Base-by-base conservation (phyloP, 2,888 invertebrate genomes). In the Dastarcus helophoroides region DNA sequence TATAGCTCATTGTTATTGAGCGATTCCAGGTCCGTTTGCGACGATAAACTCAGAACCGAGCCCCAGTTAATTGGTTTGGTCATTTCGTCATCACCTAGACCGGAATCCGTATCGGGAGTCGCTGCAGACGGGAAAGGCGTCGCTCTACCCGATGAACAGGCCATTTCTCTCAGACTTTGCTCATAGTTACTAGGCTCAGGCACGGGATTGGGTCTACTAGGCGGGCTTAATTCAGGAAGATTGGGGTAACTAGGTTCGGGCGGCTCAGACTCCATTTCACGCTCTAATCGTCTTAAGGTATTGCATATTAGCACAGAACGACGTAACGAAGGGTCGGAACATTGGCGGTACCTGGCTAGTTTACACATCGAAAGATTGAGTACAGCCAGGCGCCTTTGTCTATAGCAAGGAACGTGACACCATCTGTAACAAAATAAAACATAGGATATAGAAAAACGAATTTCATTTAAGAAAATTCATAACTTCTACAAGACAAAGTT, bases 251-350 rank as follows among this genome's bases (percentile, higher is more conserved):
- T 65, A 46, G 50, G 57, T 45, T 54, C 59, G 41, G 53, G 67
- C 22, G 73, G 69, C 54, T 73, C 71, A 42, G 71, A 66, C 58
- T 86, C 86, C 73, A 91, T 83, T 64, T 91, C 90, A 32, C 81
- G 73, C 63, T 90, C 90, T 53, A 90, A 79, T 57, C 79, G 76
- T 56, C 89, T 78, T 42, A 91, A 60, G 33, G 91, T 90, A 63
- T 91, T 91, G 68, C 89, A 89, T 51, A 93, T 90, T 39, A 93
- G 76, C 55, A 93, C 91, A 26, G 89, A 90, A 39, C 89, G 77
- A 48, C 86, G 74, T 36, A 93, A 67, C 38, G 86, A 85, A 23
- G 90, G 89, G 59, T 91, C 90, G 32, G 86, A 82, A 44, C 83
- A 83, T 60, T 89, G 88, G 32, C 88, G 74, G 52, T 84, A 81